Evolutionary conservation across 2,797 vertebrate species (phyloP), one percentile per base, ranked within the genome.

Genomic region (Syngnathus rostellatus): DNA sequence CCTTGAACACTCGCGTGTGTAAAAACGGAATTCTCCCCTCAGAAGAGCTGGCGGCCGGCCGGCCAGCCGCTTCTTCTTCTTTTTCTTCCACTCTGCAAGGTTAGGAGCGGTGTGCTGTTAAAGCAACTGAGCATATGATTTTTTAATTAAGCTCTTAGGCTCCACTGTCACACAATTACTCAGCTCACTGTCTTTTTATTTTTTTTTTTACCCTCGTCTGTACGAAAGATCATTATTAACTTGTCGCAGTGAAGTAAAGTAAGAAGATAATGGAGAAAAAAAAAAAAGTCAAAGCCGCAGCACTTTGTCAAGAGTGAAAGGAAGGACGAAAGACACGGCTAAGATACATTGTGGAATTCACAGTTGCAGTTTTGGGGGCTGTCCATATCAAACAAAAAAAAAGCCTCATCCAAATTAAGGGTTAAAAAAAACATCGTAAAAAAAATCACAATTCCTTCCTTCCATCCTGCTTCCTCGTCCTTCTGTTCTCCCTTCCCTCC

Each of bases 71-170:
- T 23, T 23, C 12, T 57, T 16, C 3, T 53, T 9, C 9, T 54
- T 10, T 5, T 17, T 37, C 12, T 37, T 57, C 6, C 1, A 16
- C 14, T 57, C 40, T 62, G 11, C 55, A 57, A 57, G 55, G 25
- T 57, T 57, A 37, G 25, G 31, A 57, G 55, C 55, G 37, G 25
- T 57, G 25, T 39, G 38, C 38, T n/a, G 17, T 60, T 40, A 40
- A 60, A 40, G 58, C 58, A 60, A 11, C 19, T 60, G 58, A 60
- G 58, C 58, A 40, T 21, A 60, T 39, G 37, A 60, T 60, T 60
- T 60, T 60, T 60, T 60, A 60, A 60, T 60, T 19, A 39, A 60
- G 58, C 37, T 60, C 40, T 60, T 60, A 60, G 38, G 9, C 58
- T 39, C 14, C 38, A 19, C 37, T 40, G 58, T 60, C 58, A 60